These are phyloP conservation scores for Epizoanthus illoricatus DNA, from an alignment of 92 coral and sea anemone genomes.

Conservation along the genomic window DNA sequence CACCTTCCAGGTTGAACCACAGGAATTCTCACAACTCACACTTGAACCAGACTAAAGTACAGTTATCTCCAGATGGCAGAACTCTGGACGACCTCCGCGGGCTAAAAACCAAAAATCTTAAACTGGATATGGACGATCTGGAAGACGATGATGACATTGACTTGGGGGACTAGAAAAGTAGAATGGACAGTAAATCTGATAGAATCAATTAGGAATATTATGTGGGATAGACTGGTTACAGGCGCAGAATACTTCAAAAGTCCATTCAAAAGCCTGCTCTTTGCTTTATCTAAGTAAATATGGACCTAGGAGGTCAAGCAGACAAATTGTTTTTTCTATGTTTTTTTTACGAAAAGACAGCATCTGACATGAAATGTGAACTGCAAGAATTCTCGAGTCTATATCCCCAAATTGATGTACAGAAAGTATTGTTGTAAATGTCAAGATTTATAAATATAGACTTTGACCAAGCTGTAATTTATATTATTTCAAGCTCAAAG, in stretches of 20 bases:
- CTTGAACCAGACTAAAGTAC: constrained; percentile 66
- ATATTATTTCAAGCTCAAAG: constrained; percentile 40
- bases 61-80: constrained; percentile 80
- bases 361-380: constrained; percentile 21
- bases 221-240: neutral
- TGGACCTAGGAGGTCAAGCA: neutral
- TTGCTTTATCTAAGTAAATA: constrained; percentile 6
- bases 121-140: constrained; percentile 56
- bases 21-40: constrained; percentile 51
- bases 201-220: constrained; percentile 13
- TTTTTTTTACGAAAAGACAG: constrained; percentile 11
- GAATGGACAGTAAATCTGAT: constrained; percentile 17
- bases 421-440: constrained; percentile 82
- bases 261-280: constrained; percentile 4
- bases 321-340: constrained; percentile 20
- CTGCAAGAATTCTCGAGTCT: constrained; percentile 35
- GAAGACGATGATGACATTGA: constrained; percentile 58
- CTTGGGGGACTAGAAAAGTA: neutral
- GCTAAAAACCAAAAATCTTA: constrained; percentile 82
- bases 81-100: constrained; percentile 92
- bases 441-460: constrained; percentile 61
- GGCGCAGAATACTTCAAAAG: constrained; percentile 12
- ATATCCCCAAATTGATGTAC: constrained; percentile 56
- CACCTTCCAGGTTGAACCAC: constrained; percentile 57
- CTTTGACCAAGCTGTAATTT: constrained; percentile 25